Percentiles rank a stretch among this genome's conserved stretches.
phyloP scores from a whole-genome alignment of 2,888 invertebrate genomes.

The Ametastegia equiseti region DNA sequence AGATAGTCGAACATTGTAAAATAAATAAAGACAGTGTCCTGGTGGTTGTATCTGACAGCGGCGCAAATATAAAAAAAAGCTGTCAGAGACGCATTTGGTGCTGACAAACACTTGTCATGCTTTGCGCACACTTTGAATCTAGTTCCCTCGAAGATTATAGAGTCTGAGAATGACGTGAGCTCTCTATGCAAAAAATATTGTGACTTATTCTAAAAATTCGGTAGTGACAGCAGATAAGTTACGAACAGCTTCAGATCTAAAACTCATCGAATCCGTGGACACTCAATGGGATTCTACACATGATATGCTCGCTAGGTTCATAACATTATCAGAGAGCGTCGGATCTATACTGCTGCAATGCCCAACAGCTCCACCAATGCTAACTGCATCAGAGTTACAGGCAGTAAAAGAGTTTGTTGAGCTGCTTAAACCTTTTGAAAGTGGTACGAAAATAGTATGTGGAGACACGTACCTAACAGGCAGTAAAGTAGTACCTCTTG shows the following conservation, averaged over 20 bases:
- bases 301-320: constrained; percentile 51
- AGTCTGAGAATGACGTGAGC: constrained; percentile 48
- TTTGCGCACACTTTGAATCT: constrained; percentile 59
- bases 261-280: constrained; percentile 50
- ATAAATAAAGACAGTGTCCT: constrained; percentile 53
- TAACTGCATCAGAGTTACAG: constrained; percentile 50
- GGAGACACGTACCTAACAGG: constrained; percentile 40
- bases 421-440: constrained; percentile 51
- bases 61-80: constrained; percentile 57
- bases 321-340: constrained; percentile 43
- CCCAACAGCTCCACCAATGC: constrained; percentile 55
- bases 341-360: constrained; percentile 50
- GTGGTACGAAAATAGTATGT: constrained; percentile 47
- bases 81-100: constrained; percentile 53
- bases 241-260: constrained; percentile 32
- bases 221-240: constrained; percentile 51
- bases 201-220: constrained; percentile 56
- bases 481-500: constrained; percentile 52
- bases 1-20: constrained; percentile 53
- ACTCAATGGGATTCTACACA: constrained; percentile 55
- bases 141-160: constrained; percentile 53
- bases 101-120: constrained; percentile 55
- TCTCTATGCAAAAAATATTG: constrained; percentile 53
- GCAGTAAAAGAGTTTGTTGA: constrained; percentile 49
- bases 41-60: constrained; percentile 56